phyloP scores from a whole-genome alignment of 2,888 invertebrate species.

The Mellilla xanthometata region DNA sequence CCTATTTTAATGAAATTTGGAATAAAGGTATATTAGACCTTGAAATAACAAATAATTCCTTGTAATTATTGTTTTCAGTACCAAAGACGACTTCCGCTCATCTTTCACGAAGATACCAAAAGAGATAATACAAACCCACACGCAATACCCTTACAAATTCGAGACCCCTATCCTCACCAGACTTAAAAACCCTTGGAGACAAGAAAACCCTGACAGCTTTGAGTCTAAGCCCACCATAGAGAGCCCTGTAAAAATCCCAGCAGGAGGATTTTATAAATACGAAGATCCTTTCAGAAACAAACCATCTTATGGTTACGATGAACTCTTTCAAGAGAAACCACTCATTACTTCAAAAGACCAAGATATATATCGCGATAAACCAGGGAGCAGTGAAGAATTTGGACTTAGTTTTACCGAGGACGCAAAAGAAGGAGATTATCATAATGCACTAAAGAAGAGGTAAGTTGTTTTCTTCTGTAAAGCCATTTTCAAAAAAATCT shows the following conservation, averaged over 20 bases:
- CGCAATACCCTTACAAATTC: constrained; percentile 58
- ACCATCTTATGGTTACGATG: constrained; percentile 42
- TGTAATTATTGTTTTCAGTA: too few relatives aligned
- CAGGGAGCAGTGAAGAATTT: constrained; percentile 46
- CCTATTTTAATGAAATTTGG: too few relatives aligned
- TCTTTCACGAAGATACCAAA: constrained; percentile 43
- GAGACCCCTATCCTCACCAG: constrained; percentile 45
- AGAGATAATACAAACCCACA: constrained; percentile 38
- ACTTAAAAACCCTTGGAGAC: constrained; percentile 44
- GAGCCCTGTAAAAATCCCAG: constrained; percentile 53
- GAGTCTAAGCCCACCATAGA: constrained; percentile 59
- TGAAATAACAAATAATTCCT: too few relatives aligned
- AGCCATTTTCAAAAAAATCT: too few relatives aligned
- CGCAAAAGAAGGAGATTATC: constrained; percentile 45
- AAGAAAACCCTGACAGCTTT: constrained; percentile 32
- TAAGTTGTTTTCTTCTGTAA: constrained; percentile 28
- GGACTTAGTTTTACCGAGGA: constrained; percentile 45
- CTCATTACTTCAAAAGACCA: constrained; percentile 46
- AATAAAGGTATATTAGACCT: too few relatives aligned
- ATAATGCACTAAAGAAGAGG: constrained; percentile 56
- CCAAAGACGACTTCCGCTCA: constrained; percentile 41
- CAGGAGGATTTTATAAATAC: constrained; percentile 63
- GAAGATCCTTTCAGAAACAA: constrained; percentile 57
- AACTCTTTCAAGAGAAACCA: background rate
- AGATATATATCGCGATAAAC: constrained; percentile 55